phyloP scores from a whole-genome alignment of 2,888 invertebrate genomes.

The Chymomyza caudatula region DNA sequence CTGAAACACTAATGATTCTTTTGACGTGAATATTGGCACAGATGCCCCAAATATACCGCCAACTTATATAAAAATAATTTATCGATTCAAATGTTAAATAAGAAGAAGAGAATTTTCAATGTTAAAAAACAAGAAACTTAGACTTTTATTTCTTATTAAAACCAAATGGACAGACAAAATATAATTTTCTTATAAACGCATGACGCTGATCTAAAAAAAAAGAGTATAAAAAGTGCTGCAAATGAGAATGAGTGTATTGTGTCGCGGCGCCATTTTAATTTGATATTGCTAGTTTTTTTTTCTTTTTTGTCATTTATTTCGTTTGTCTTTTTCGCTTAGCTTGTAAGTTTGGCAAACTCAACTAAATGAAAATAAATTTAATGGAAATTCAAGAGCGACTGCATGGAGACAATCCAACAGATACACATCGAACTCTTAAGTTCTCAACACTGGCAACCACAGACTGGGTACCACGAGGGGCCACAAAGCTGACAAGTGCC shows the following conservation, averaged over 20 bases:
- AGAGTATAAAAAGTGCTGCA: not conserved
- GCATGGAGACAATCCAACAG: slow-evolving; percentile 4
- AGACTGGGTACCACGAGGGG: not conserved
- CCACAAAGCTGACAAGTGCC: not conserved
- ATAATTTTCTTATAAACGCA: no score
- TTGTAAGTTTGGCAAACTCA: slow-evolving; percentile 24
- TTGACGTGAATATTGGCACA: no score
- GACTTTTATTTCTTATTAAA: no score
- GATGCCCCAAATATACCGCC: no score
- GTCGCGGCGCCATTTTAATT: slow-evolving; percentile 65
- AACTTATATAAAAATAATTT: no score
- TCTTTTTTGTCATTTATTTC: slow-evolving; percentile 50
- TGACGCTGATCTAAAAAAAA: no score
- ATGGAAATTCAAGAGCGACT: slow-evolving; percentile 24
- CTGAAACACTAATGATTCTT: no score
- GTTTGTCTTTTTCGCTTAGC: slow-evolving; percentile 52
- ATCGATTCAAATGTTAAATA: no score
- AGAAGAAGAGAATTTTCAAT: no score
- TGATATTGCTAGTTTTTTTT: slow-evolving; percentile 41
- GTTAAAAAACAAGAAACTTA: no score
- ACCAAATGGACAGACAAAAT: no score
- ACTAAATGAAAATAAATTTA: slow-evolving; percentile 11
- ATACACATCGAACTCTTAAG: not conserved
- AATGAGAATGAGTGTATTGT: not conserved
- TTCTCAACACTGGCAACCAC: not conserved